Evolutionary conservation across 2,797 vertebrate species (phyloP).

Genomic region (Apodemus agrarius): DNA sequence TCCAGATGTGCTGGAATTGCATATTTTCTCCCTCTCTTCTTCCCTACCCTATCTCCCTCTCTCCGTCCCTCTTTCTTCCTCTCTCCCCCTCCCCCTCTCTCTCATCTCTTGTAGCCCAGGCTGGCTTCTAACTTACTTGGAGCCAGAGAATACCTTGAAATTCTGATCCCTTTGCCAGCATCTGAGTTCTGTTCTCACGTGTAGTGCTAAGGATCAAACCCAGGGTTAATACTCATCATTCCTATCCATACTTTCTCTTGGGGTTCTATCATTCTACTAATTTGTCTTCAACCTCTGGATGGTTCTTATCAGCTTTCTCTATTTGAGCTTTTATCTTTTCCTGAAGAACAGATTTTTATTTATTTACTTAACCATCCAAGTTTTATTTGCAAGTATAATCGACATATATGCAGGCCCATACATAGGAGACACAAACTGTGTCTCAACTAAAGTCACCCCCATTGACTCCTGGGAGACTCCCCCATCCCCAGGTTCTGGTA

Average conservation of each 20-base stretch:
- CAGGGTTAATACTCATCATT: neutral
- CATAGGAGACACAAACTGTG: neutral
- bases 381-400: neutral
- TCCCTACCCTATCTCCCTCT: neutral
- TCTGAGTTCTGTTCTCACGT: neutral
- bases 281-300: neutral
- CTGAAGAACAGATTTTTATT: neutral
- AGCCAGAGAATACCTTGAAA: neutral
- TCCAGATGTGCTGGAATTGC: neutral
- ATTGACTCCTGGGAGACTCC: neutral
- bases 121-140: neutral
- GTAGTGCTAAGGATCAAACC: neutral
- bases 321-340: neutral
- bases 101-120: too few relatives aligned
- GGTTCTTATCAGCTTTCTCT: constrained; percentile 16
- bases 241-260: neutral
- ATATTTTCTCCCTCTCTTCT: neutral
- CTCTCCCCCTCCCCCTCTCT: neutral
- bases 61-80: too few relatives aligned
- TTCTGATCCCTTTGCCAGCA: neutral
- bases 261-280: neutral
- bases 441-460: neutral
- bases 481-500: neutral
- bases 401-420: neutral
- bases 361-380: neutral